Conservation (phyloP, 2,113 vertebrate species). For the Centropus unirufus region DNA sequence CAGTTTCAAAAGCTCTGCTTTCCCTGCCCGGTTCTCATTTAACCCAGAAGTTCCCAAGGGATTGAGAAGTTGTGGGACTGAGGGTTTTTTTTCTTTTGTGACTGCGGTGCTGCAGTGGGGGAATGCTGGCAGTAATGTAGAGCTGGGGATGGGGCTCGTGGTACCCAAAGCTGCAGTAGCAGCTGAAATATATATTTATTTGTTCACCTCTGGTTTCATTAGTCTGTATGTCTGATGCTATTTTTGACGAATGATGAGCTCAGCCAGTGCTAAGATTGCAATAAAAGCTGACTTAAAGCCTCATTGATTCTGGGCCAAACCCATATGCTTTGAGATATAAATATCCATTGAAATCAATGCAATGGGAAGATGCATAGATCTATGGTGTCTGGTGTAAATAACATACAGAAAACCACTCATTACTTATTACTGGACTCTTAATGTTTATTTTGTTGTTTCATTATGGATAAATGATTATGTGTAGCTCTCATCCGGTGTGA, state of each 20-base stretch:
- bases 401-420: neutral
- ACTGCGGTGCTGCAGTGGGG: neutral
- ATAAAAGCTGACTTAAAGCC: neutral
- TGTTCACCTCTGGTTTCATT: neutral
- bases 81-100: neutral
- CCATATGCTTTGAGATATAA: neutral
- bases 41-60: neutral
- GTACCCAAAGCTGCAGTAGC: neutral
- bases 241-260: neutral
- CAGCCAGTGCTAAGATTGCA: neutral
- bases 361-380: neutral
- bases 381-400: neutral
- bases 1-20: conserved; percentile 18
- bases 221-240: neutral
- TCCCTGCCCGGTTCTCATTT: neutral
- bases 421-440: neutral
- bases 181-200: neutral
- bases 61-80: neutral
- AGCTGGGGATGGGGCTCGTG: neutral
- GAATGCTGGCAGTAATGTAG: neutral
- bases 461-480: neutral
- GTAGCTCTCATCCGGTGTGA: neutral
- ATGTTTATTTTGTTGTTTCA: conserved; percentile 1
- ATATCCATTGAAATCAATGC: neutral
- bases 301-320: neutral